Evolutionary conservation across 2,888 invertebrate genomes (phyloP), one percentile per base, ranked within the genome.

Genomic region (Amphipyra tragopoginis): DNA sequence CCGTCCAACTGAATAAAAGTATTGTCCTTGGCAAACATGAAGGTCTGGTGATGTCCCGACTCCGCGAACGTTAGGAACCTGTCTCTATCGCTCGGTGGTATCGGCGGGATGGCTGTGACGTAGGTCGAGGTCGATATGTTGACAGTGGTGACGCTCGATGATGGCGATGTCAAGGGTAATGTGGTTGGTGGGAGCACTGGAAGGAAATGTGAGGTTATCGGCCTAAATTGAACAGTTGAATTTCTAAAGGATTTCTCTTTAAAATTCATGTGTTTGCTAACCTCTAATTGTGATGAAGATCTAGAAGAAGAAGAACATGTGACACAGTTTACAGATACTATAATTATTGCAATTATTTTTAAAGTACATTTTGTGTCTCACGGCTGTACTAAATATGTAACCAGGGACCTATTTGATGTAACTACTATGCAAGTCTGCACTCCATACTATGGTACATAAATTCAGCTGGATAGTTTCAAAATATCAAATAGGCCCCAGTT

Each of bases 1-100:
- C 98, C 98, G 86, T 98, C 98, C 51, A 98, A 96, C 87, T 98
- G 98, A 84, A 98, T 98, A 88, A 97, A 98, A 3, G 98, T 98
- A 84, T 98, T 98, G 76, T 97, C 97, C 85, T 98, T 97, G 15
- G 98, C 98, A 89, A 98, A 98, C 96, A 98, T 98, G 88, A 98
- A 98, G n/a, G 97, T 98, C 83, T 96, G 97, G 77, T 97, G 96
- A 82, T 97, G 96, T 1, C 98, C 98, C 5, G 97, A 97, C 90
- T 98, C 98, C 80, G 97, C 97, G 85, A 98, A 98, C 0, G 98
- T 98, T 48, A 98, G 93, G 86, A 97, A 97, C 74, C 97, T 95
- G 55, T 97, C 97, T 70, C 98, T 95, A 76, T 97, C 96, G 78
- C 97, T 96, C 55, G 96, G 96, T 1, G 97, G 97, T 77, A 97